Conservation (phyloP, 2,113 vertebrate species). For the Ailurus styani region DNA sequence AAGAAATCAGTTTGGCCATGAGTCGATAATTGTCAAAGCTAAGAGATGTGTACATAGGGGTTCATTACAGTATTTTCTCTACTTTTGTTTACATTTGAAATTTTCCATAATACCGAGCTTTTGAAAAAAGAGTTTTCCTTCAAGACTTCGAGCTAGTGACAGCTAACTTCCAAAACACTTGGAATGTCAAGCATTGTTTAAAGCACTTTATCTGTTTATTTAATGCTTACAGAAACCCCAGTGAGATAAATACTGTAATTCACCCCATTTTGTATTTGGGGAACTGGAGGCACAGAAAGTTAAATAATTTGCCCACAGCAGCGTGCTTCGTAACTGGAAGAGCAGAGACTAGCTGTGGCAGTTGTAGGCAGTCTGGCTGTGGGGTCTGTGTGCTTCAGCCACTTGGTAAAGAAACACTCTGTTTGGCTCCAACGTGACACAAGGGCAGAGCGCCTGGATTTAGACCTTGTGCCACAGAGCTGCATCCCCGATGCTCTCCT, state of each 20-base stretch:
- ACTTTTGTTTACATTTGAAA: neutral
- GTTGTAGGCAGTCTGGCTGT: no score
- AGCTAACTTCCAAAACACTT: neutral
- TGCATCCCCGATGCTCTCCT: rapidly evolving
- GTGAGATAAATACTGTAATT: neutral
- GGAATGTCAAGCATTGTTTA: neutral
- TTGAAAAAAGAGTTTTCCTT: neutral
- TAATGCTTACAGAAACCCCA: neutral
- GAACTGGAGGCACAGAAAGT: neutral
- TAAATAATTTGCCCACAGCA: neutral
- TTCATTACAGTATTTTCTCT: neutral
- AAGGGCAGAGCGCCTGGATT: neutral
- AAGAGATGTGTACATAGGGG: no score
- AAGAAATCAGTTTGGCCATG: neutral
- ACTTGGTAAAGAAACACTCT: neutral
- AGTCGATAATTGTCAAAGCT: neutral
- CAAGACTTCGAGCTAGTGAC: neutral
- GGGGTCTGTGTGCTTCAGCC: neutral
- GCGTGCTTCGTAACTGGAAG: neutral
- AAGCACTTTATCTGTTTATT: neutral
- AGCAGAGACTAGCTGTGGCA: neutral
- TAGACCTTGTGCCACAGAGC: rapidly evolving
- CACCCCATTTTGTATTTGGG: neutral
- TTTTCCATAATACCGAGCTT: neutral
- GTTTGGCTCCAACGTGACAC: neutral